Evolutionary conservation across 2,113 vertebrate species (phyloP).

Genomic region (Myrmecobius fasciatus): DNA sequence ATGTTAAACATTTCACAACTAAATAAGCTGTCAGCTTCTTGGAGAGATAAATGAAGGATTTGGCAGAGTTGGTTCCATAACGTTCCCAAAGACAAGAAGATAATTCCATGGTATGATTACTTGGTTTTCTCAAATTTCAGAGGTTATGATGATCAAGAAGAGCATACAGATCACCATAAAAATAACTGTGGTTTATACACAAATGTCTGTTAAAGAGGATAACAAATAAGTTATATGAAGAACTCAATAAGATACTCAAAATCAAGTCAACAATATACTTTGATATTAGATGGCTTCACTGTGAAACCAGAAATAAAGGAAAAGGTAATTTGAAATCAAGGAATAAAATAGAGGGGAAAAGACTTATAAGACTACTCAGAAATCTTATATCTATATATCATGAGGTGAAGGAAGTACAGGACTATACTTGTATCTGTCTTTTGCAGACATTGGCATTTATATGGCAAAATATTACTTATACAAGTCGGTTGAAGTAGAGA

Average conservation of each 20-base stretch:
- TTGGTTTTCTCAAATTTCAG: background rate
- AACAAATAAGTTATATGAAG: background rate
- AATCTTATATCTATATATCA: conserved; percentile 7
- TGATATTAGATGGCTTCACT: background rate
- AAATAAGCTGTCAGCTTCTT: background rate
- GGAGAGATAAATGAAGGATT: background rate
- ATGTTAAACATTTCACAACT: background rate
- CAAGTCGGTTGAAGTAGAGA: conserved; percentile 23
- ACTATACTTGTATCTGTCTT: background rate
- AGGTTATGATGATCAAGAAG: background rate
- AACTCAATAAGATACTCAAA: background rate
- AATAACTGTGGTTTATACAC: background rate
- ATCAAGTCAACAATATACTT: background rate
- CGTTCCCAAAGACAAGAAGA: background rate
- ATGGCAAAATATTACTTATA: conserved; percentile 26
- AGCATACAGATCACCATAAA: background rate
- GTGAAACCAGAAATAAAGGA: background rate
- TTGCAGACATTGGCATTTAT: background rate
- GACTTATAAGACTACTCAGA: conserved; percentile 1
- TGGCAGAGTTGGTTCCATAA: background rate
- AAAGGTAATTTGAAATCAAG: background rate
- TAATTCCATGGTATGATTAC: background rate
- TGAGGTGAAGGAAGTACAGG: background rate
- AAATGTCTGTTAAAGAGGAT: background rate
- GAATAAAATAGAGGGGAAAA: conserved; percentile 27